phyloP scores from a whole-genome alignment of 2,888 invertebrate species.

The Morinoia aosen region DNA sequence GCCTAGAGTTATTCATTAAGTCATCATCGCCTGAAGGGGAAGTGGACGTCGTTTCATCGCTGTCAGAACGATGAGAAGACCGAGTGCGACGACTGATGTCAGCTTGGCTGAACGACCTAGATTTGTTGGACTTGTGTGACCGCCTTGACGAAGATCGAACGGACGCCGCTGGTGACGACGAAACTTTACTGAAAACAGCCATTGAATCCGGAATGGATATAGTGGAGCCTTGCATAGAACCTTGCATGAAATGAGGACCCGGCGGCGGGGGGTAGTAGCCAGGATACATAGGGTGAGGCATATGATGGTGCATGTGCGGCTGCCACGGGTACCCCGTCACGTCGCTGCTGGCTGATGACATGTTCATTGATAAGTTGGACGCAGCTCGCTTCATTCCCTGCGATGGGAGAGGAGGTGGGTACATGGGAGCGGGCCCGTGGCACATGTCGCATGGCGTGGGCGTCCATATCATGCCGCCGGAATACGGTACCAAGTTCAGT shows the following conservation, averaged over 20 bases:
- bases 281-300: conserved; percentile 63
- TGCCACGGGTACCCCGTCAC: conserved; percentile 65
- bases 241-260: conserved; percentile 46
- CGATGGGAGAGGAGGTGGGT: conserved; percentile 31
- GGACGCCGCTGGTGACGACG: conserved; percentile 64
- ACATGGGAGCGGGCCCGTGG: conserved; percentile 56
- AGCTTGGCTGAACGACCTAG: conserved; percentile 64
- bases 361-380: conserved; percentile 66
- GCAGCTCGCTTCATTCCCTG: conserved; percentile 66
- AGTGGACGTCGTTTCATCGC: conserved; percentile 78
- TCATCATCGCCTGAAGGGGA: conserved; percentile 65
- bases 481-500: conserved; percentile 64
- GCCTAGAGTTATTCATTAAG: conserved; percentile 67
- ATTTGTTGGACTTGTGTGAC: conserved; percentile 63
- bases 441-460: conserved; percentile 63
- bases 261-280: conserved; percentile 65
- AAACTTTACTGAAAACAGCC: conserved; percentile 63
- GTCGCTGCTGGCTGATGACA: conserved; percentile 65
- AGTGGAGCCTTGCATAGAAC: conserved; percentile 63
- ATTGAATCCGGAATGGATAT: conserved; percentile 67
- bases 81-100: conserved; percentile 78
- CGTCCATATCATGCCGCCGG: conserved; percentile 61
- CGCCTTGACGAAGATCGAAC: conserved; percentile 63
- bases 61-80: conserved; percentile 76
- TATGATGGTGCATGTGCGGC: conserved; percentile 61